Evolutionary conservation across 2,888 invertebrate species (phyloP), one percentile per base, ranked within the genome.

Genomic region (Sarcophaga subvicina): DNA sequence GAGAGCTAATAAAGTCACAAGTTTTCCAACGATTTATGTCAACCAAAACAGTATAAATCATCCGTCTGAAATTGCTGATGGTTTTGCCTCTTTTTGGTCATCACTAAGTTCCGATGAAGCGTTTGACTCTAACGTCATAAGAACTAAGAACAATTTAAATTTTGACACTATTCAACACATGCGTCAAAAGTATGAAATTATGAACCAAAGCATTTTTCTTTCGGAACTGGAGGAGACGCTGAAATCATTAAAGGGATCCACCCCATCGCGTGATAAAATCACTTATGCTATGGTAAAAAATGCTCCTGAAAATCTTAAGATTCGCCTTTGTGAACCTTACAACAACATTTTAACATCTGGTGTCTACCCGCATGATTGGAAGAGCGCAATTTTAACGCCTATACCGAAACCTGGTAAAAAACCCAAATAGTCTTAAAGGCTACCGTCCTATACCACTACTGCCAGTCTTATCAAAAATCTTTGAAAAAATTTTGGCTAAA

Each of bases 331-430:
- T n/a, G n/a, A n/a, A n/a, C n/a, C n/a, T n/a, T n/a, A 22, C 22
- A 77, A 59, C 22, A 80, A 63, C 14, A 80, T 72, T 66, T 20
- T 80, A 14, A 6, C 59, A 8, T 45, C 72, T 17, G 80, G 72
- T 14, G 66, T 72, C 45, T 80, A 64, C 27, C 71, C 72, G 14
- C 63, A 79, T 62, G 79, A 71, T 59, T 79, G 70, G 27, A 71
- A 79, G 37, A 22, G 45, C 3, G 47, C 20, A 3, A 54, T 70
- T 60, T 79, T 70, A 45, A 62, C 60, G 27, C 49, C 78, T 20
- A 78, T 78, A 71, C 22, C n/a, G n/a, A n/a, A n/a, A n/a, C n/a
- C n/a, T n/a, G n/a, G n/a, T n/a, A n/a, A n/a, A n/a, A n/a, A n/a
- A n/a, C n/a, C n/a, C n/a, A n/a, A n/a, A n/a, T n/a, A n/a, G n/a